Percentiles rank a stretch among this genome's conserved stretches.
Conservation (phyloP, 2,797 vertebrate species). For the Bradypodion pumilum region DNA sequence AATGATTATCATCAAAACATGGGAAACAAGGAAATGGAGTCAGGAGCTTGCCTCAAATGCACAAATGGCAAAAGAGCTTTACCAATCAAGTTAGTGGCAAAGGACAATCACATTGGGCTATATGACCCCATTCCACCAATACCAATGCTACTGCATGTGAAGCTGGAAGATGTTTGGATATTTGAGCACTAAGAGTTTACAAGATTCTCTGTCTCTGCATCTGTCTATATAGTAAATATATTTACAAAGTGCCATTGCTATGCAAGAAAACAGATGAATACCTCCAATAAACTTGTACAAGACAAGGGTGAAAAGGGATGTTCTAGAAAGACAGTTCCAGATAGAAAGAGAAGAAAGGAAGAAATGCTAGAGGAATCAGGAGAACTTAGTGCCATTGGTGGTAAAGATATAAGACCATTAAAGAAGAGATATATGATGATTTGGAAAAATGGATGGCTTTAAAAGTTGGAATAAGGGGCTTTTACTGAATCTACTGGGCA, state of each 20-base stretch:
- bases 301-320: not conserved
- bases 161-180: not conserved
- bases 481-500: not conserved
- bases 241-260: not conserved
- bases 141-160: too few species aligned
- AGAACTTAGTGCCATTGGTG: not conserved
- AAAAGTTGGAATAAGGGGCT: not conserved
- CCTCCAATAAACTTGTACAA: not conserved
- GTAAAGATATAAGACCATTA: not conserved
- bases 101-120: too few species aligned
- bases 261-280: not conserved
- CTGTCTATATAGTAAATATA: not conserved
- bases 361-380: not conserved
- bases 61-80: too few species aligned
- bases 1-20: too few species aligned
- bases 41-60: too few species aligned
- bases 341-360: not conserved
- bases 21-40: too few species aligned
- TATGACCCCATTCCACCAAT: too few species aligned
- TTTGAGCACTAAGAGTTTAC: not conserved
- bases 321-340: not conserved
- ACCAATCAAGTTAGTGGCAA: too few species aligned
- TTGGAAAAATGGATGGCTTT: not conserved
- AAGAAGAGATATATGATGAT: not conserved
- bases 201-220: not conserved